Conservation (phyloP, 2,888 invertebrate genomes). For the Eudemis profundana region DNA sequence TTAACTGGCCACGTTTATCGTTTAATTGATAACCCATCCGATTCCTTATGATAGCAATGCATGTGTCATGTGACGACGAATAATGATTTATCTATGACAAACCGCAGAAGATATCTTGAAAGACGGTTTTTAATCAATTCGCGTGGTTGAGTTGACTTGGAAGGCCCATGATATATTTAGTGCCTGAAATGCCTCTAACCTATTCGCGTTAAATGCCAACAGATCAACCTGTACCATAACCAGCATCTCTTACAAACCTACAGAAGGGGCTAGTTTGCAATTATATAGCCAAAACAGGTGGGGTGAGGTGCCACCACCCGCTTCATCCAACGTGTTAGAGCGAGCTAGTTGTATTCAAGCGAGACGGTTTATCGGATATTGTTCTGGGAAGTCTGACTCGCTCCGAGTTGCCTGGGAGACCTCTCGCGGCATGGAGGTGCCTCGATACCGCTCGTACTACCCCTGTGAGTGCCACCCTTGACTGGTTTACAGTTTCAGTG, state of each 20-base stretch:
- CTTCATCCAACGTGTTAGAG: slow-evolving; percentile 52
- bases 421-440: slow-evolving; percentile 82
- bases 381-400: slow-evolving; percentile 61
- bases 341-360: slow-evolving; percentile 48
- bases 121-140: no score
- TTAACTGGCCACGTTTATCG: no score
- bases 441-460: slow-evolving; percentile 80
- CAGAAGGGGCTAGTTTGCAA: slow-evolving; percentile 61
- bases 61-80: no score
- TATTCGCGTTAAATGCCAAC: no score
- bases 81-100: no score
- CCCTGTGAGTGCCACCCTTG: slow-evolving; percentile 73
- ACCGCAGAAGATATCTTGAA: no score
- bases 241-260: slow-evolving; percentile 46
- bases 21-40: no score
- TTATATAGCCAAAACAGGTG: slow-evolving; percentile 67
- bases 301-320: slow-evolving; percentile 56
- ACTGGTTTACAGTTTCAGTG: slow-evolving; percentile 43
- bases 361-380: slow-evolving; percentile 52
- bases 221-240: slow-evolving; percentile 52
- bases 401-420: slow-evolving; percentile 81
- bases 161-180: no score
- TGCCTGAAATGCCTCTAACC: no score
- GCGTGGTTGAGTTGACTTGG: no score
- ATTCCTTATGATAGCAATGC: no score